A percentile compares a stretch with the other conserved stretches of the same genome.
Conservation (phyloP, 1,140 invertebrate species). For the Vanessa atalanta region DNA sequence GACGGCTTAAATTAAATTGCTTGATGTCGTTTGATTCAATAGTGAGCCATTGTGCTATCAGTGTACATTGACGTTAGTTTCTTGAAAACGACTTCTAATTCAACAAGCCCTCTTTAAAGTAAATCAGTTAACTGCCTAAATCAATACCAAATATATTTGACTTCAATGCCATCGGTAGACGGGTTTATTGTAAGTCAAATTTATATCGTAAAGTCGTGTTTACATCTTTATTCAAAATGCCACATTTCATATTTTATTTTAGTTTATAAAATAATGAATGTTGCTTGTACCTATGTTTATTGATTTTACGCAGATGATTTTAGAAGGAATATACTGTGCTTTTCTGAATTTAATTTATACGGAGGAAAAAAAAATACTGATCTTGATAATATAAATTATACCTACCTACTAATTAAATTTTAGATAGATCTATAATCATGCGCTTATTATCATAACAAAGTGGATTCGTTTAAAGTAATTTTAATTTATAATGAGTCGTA, state of each 20-base stretch:
- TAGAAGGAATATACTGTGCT: too few relatives aligned
- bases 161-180: neutral
- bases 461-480: conserved; percentile 36
- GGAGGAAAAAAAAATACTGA: neutral
- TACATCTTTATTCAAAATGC: too few relatives aligned
- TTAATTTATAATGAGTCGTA: conserved; percentile 50
- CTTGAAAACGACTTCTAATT: neutral
- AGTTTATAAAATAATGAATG: too few relatives aligned
- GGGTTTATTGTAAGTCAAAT: too few relatives aligned
- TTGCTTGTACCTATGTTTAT: too few relatives aligned
- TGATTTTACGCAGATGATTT: neutral
- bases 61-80: neutral
- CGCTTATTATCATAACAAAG: conserved; percentile 23
- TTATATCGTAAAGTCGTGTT: too few relatives aligned
- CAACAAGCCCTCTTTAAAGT: neutral
- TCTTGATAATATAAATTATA: neutral
- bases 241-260: too few relatives aligned
- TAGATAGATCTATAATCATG: neutral
- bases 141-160: neutral
- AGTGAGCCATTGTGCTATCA: neutral
- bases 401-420: neutral
- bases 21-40: neutral
- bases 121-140: neutral
- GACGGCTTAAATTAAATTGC: neutral
- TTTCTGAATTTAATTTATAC: neutral